phyloP scores from a whole-genome alignment of 2,113 vertebrate species.

The Trichomycterus rosablanca region DNA sequence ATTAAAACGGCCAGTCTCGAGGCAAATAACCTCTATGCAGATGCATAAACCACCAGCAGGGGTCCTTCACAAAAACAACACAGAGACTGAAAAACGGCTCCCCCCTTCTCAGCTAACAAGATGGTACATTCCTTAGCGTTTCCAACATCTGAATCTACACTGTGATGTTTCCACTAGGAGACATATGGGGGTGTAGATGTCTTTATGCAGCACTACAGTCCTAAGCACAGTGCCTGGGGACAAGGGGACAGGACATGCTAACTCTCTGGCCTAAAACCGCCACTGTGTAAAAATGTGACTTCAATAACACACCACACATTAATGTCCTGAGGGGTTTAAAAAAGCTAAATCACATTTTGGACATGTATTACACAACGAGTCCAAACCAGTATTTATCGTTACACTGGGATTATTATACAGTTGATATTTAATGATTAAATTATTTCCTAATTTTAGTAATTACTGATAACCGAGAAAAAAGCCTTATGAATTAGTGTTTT shows the following conservation, averaged over 20 bases:
- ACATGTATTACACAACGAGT: neutral
- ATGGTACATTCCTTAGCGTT: constrained; percentile 38
- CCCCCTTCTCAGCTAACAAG: constrained; percentile 9
- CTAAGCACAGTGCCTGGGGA: constrained; percentile 20
- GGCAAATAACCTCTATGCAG: constrained; percentile 8
- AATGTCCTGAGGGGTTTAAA: neutral
- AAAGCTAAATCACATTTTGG: neutral
- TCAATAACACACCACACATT: neutral
- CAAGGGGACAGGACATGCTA: constrained; percentile 7
- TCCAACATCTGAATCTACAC: constrained; percentile 31
- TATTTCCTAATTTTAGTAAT: too few relatives aligned
- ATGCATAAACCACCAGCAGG: constrained; percentile 38
- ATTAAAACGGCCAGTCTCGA: neutral
- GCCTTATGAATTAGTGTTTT: too few relatives aligned
- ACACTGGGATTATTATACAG: too few relatives aligned
- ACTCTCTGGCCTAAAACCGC: neutral
- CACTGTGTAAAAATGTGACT: constrained; percentile 22
- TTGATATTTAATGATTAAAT: too few relatives aligned
- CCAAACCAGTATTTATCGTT: too few relatives aligned
- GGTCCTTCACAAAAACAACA: constrained; percentile 24
- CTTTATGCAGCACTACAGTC: constrained; percentile 42
- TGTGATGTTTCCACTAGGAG: constrained; percentile 38
- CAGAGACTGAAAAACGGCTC: neutral
- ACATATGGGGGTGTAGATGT: constrained; percentile 38
- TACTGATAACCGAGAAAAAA: too few relatives aligned